phyloP scores from a whole-genome alignment of 2,888 invertebrate genomes.

The Hirtodrosophila duncani region DNA sequence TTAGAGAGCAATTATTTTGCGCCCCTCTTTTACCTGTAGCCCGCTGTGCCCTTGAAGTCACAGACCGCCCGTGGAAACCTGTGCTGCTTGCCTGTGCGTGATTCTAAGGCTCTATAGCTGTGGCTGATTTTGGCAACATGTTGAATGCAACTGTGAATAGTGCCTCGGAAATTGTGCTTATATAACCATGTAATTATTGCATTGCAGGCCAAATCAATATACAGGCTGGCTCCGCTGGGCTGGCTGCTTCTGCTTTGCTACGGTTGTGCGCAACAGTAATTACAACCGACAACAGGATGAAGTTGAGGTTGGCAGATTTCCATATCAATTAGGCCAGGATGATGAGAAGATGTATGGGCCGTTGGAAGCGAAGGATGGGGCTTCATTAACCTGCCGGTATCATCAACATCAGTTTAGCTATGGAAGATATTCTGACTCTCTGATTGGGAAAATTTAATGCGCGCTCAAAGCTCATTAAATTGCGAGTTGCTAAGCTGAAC shows the following conservation, averaged over 20 bases:
- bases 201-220: slow-evolving; percentile 59
- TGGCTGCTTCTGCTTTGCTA: not conserved
- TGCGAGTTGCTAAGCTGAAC: not conserved
- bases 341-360: too few species aligned
- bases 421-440: too few species aligned
- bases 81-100: too few species aligned
- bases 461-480: slow-evolving; percentile 15
- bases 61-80: too few species aligned
- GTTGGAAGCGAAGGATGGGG: too few species aligned
- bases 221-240: slow-evolving; percentile 35
- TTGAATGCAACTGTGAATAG: slow-evolving; percentile 52
- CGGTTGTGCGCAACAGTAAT: slow-evolving; percentile 1
- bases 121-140: slow-evolving; percentile 42
- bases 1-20: too few species aligned
- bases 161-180: slow-evolving; percentile 56
- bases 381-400: too few species aligned
- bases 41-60: too few species aligned
- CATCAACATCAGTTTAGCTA: too few species aligned
- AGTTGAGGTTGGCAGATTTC: slow-evolving; percentile 3
- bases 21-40: too few species aligned
- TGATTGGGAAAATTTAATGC: slow-evolving; percentile 4
- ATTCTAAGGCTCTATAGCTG: too few species aligned
- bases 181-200: slow-evolving; percentile 63
- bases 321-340: not conserved
- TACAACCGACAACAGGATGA: slow-evolving; percentile 13